Conservation (phyloP, 1,140 invertebrate species). For the Agrypnia vestita region DNA sequence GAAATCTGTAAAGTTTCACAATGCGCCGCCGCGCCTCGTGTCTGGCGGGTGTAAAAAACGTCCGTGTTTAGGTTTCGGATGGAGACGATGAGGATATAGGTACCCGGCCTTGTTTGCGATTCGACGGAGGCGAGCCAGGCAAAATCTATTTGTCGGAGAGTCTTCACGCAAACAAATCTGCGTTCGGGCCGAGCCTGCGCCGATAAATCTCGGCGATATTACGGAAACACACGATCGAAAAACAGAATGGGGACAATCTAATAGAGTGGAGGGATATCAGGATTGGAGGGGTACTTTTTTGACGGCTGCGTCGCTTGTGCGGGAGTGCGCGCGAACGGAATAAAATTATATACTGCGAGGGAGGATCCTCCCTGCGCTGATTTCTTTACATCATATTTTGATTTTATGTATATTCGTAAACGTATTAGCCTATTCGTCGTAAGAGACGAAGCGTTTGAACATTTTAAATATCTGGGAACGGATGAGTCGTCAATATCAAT, state of each 20-base stretch:
- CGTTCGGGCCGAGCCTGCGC: not conserved
- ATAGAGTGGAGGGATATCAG: slow-evolving; percentile 18
- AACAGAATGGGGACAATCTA: slow-evolving; percentile 30
- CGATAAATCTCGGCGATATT: slow-evolving; percentile 36
- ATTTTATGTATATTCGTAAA: no score
- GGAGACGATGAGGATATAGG: slow-evolving; percentile 36
- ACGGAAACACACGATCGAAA: slow-evolving; percentile 9
- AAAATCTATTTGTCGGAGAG: slow-evolving; percentile 47
- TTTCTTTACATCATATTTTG: no score
- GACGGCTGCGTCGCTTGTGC: not conserved
- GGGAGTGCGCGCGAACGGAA: no score
- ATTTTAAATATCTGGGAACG: no score
- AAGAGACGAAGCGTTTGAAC: no score
- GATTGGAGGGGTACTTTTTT: slow-evolving; percentile 29
- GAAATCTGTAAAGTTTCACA: slow-evolving; percentile 15
- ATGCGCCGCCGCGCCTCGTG: not conserved
- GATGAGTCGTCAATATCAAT: no score
- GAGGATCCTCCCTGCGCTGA: no score
- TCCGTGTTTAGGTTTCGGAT: slow-evolving; percentile 33
- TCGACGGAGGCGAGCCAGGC: slow-evolving; percentile 3
- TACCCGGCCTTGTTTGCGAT: slow-evolving; percentile 16
- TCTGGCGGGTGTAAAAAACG: slow-evolving; percentile 10
- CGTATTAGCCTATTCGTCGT: no score
- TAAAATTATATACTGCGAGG: no score
- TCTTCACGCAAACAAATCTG: slow-evolving; percentile 48